Percentiles rank a stretch among this genome's conserved stretches.
Evolutionary conservation across 2,888 invertebrate species (phyloP).

Genomic region (Melinaea menophilus): DNA sequence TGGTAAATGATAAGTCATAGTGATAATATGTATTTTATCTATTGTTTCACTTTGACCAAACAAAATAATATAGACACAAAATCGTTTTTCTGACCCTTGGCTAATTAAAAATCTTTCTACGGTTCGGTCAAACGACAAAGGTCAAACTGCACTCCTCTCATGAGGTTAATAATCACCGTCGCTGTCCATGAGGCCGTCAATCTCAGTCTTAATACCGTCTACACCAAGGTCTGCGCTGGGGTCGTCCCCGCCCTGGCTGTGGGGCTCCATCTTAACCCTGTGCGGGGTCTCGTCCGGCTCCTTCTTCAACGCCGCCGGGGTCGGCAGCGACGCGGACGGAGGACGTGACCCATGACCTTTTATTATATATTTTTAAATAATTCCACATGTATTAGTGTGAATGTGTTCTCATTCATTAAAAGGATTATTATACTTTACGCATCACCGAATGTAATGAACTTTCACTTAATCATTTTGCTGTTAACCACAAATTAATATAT

Average conservation of each 20-base stretch:
- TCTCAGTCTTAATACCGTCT: slow-evolving; percentile 75
- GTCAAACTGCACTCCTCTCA: neutral
- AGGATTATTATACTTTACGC: slow-evolving; percentile 3
- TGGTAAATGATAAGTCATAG: neutral
- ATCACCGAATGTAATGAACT: slow-evolving; percentile 13
- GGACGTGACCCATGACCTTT: slow-evolving; percentile 73
- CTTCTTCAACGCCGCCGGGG: slow-evolving; percentile 72
- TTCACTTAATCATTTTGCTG: slow-evolving; percentile 9
- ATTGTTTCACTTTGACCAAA: neutral
- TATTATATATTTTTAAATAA: neutral
- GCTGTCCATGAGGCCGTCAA: slow-evolving; percentile 74
- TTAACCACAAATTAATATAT: slow-evolving; percentile 4
- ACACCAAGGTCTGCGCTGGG: slow-evolving; percentile 62
- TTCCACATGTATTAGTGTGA: too few species aligned
- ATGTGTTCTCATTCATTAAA: too few species aligned
- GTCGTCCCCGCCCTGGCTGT: slow-evolving; percentile 67
- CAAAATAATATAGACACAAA: neutral
- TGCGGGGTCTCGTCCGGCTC: slow-evolving; percentile 69
- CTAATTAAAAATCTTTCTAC: neutral
- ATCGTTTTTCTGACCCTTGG: neutral
- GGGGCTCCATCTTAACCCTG: slow-evolving; percentile 72
- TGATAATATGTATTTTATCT: neutral
- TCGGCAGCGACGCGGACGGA: slow-evolving; percentile 72
- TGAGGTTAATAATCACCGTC: slow-evolving; percentile 49
- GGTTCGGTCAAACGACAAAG: neutral